These are phyloP conservation scores for Caenorhabditis sp. DNA, from an alignment of 2,888 invertebrate genomes.

Conservation along the genomic window DNA sequence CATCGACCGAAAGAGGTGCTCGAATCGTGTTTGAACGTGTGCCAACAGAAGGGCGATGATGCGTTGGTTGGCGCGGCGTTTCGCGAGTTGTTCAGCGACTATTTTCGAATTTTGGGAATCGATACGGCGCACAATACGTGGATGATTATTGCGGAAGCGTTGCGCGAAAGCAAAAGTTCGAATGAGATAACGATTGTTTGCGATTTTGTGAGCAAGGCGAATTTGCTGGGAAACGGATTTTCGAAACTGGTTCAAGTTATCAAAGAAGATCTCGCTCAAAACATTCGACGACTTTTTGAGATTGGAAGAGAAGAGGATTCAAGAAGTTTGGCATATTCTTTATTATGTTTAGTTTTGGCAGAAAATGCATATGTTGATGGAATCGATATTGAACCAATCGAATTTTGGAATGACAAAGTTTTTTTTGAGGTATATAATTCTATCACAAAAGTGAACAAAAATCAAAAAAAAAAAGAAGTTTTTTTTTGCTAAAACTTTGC, in stretches of 20 bases:
- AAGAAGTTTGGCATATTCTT: constrained; percentile 13
- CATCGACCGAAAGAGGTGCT: constrained; percentile 23
- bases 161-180: constrained; percentile 7
- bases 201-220: constrained; percentile 20
- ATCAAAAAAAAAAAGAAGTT: too few relatives aligned
- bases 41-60: constrained; percentile 20
- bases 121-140: constrained; percentile 22
- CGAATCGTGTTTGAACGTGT: constrained; percentile 16
- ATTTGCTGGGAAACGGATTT: constrained; percentile 27
- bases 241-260: constrained; percentile 14
- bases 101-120: constrained; percentile 25
- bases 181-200: constrained; percentile 17
- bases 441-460: background rate
- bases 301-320: constrained; percentile 9
- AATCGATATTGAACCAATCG: background rate
- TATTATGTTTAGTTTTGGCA: constrained; percentile 9
- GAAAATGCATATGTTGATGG: constrained; percentile 19
- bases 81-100: constrained; percentile 15
- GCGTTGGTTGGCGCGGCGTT: constrained; percentile 21
- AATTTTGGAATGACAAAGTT: constrained; percentile 19
- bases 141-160: constrained; percentile 14
- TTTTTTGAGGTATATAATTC: background rate
- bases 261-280: constrained; percentile 3
- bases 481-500: too few relatives aligned
- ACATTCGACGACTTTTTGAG: background rate